Evolutionary conservation across 2,797 vertebrate species (phyloP).

Genomic region (Spatula versicolor): DNA sequence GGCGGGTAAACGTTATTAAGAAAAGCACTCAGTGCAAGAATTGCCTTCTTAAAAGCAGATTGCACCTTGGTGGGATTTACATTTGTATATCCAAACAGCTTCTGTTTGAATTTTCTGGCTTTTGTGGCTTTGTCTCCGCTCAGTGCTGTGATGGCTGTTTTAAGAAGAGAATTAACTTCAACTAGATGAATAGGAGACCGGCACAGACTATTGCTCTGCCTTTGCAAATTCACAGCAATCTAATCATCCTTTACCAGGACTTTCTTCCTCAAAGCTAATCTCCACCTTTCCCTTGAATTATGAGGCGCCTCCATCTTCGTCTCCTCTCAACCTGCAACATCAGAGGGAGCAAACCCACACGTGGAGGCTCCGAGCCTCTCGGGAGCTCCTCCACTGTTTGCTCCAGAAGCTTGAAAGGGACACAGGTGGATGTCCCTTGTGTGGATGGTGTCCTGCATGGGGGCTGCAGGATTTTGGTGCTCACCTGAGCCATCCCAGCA

Average conservation of each 20-base stretch:
- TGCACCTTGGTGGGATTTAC: background rate
- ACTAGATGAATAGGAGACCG: background rate
- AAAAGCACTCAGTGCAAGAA: background rate
- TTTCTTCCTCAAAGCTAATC: background rate
- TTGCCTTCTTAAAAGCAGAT: background rate
- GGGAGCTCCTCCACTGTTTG: background rate
- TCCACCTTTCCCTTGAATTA: background rate
- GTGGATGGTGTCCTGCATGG: accelerated
- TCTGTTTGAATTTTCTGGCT: background rate
- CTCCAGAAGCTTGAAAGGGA: background rate
- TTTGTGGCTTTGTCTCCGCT: background rate
- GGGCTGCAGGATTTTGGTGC: background rate
- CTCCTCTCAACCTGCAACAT: background rate
- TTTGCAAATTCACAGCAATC: accelerated
- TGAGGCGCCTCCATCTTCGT: background rate
- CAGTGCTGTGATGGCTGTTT: background rate
- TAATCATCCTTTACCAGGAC: accelerated
- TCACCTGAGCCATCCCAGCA: background rate
- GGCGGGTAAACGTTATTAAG: background rate
- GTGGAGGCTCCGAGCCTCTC: background rate
- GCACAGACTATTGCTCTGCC: background rate
- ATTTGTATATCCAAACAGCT: background rate
- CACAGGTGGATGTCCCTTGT: background rate
- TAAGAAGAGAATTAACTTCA: background rate
- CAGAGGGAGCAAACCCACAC: background rate